Base-by-base conservation (phyloP, 2,888 invertebrate species). In the Acanthopleura granulata region DNA sequence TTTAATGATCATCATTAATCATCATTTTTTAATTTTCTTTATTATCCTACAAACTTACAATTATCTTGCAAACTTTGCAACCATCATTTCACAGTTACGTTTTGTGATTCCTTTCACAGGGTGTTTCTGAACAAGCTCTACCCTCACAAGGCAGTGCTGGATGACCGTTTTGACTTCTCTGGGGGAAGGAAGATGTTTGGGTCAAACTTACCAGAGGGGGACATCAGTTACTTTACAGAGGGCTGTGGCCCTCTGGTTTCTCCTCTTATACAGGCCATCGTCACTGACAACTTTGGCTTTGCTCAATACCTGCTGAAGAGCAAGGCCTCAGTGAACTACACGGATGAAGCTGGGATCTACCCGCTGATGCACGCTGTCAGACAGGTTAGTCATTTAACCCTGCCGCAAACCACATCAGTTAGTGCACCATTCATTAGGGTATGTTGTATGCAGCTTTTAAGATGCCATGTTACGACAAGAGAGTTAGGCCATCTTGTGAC, bases 301-400 rank as follows among this genome's bases (percentile, higher is more conserved):
- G 69, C 78, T 27, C 62, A 74, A 25, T 78, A 81, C 49, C 79
- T 90, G 29, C 81, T 91, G 27, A 72, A 79, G 16, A 62, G 75
- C 18, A 85, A 85, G 6, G 89, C 88, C 12, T 81, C 85, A 69
- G 80, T 87, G 3, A 89, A 90, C 80, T 79, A 82, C 49, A 72
- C 85, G 11, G 89, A 90, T 78, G 81, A 79, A 22, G 72, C 80
- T 11, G 80, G 81, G 1, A 72, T 83, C 49, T 87, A 87, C 15
- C 88, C 90, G 15, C 76, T 91, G 61, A 89, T 90, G 89, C 84
- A 89, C 74, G 90, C 90, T 62, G 86, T 89, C 4, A 78, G 80
- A 72, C 73, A 82, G 83, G 89, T 89, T 76, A 77, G 82, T 1
- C 25, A 12, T 61, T 40, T 40, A 40, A 40, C 4, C 3, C 40